These are phyloP conservation scores for Tachycineta bicolor DNA, from an alignment of 2,113 vertebrate genomes.

Conservation along the genomic window DNA sequence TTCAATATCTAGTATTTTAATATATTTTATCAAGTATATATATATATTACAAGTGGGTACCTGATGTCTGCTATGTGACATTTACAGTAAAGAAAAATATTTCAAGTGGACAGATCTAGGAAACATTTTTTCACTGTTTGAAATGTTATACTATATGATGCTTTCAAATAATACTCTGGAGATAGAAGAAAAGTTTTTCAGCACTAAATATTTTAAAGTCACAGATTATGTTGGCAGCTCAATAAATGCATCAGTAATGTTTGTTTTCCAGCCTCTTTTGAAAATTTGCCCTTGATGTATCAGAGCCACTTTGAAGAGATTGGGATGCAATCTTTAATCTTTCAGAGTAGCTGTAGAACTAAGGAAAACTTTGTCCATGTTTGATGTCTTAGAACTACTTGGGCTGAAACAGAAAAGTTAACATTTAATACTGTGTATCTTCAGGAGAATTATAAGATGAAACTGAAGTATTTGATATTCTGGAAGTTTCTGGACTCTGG, in stretches of 20 bases:
- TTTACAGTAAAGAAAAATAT: not conserved
- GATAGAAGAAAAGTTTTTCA: not conserved
- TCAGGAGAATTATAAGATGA: not conserved
- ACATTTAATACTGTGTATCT: not conserved
- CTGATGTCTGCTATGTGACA: not conserved
- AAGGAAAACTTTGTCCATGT: not conserved
- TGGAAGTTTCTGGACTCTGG: not conserved
- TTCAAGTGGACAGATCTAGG: not conserved
- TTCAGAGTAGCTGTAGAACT: not conserved
- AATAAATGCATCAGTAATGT: not conserved
- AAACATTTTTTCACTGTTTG: not conserved
- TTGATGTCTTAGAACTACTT: constrained; percentile 26
- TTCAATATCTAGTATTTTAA: not conserved
- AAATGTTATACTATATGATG: not conserved
- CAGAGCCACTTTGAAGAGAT: not conserved
- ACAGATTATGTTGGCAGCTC: not conserved
- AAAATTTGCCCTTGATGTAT: constrained; percentile 7
- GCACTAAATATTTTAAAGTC: constrained; percentile 16
- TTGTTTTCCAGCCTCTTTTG: constrained; percentile 9
- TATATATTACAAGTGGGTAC: not conserved
- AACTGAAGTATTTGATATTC: not conserved
- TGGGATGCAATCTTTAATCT: not conserved
- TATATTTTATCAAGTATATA: not conserved
- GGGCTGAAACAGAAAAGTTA: not conserved
- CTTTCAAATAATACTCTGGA: not conserved